phyloP scores from a whole-genome alignment of 2,888 invertebrate species.

The Drosophila demipolita region DNA sequence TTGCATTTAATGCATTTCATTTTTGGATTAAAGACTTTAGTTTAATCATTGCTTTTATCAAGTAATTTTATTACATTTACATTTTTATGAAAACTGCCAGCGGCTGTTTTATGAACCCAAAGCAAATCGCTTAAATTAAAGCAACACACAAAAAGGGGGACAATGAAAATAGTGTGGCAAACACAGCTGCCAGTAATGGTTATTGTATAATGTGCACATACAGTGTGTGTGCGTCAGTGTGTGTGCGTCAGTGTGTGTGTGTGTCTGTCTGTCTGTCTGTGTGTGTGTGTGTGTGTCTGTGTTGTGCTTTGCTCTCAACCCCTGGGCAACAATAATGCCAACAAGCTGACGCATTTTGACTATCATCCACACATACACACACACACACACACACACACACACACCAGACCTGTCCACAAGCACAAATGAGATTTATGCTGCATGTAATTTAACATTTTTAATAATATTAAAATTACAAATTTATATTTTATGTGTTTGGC shows the following conservation, averaged over 20 bases:
- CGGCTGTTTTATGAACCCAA: conserved; percentile 63
- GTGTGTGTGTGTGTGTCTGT: conserved; percentile 10
- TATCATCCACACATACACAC: conserved; percentile 11
- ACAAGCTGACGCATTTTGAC: conserved; percentile 60
- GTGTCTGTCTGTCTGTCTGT: conserved; percentile 11
- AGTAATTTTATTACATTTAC: conserved; percentile 48
- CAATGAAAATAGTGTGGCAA: conserved; percentile 77
- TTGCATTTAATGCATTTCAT: conserved; percentile 2
- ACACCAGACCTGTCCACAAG: conserved; percentile 10
- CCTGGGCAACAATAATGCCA: conserved; percentile 51
- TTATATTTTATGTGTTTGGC: conserved; percentile 57
- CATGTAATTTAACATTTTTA: conserved; percentile 74
- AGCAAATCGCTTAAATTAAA: conserved; percentile 79
- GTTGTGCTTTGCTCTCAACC: conserved; percentile 48
- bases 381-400: not conserved
- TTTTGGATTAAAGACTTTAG: not conserved
- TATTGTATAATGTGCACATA: conserved; percentile 60
- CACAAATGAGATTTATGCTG: conserved; percentile 75
- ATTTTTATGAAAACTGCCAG: conserved; percentile 61
- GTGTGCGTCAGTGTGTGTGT: conserved; percentile 17
- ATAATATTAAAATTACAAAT: conserved; percentile 79
- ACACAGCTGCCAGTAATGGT: conserved; percentile 76
- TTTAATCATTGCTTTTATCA: conserved; percentile 32
- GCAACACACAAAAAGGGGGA: conserved; percentile 55
- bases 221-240: conserved; percentile 8